A percentile compares a stretch with the other conserved stretches of the same genome.
Evolutionary conservation across 2,113 vertebrate species (phyloP).

Genomic region (Trinectes maculatus): DNA sequence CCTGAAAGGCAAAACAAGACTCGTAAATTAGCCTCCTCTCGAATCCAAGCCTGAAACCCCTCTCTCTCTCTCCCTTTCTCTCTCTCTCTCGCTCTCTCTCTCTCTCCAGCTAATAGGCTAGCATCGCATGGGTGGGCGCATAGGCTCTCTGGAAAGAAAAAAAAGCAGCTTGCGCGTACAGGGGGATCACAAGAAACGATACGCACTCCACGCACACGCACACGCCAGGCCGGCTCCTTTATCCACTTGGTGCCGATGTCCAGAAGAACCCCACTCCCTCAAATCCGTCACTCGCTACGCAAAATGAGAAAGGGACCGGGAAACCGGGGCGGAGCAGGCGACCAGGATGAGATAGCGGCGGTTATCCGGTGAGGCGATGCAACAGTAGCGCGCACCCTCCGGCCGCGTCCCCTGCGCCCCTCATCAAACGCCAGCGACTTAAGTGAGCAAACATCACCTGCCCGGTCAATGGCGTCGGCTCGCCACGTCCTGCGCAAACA

Average conservation of each 20-base stretch:
- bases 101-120: slow-evolving; percentile 78
- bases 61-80: slow-evolving; percentile 42
- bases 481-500: slow-evolving; percentile 79
- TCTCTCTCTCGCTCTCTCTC: slow-evolving; percentile 48
- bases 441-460: slow-evolving; percentile 82
- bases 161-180: slow-evolving; percentile 66
- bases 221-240: slow-evolving; percentile 59
- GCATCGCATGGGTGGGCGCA: slow-evolving; percentile 81
- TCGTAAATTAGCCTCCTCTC: slow-evolving; percentile 82
- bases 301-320: slow-evolving; percentile 11
- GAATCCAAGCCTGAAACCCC: slow-evolving; percentile 69
- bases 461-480: slow-evolving; percentile 75
- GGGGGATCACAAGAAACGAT: slow-evolving; percentile 64
- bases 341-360: slow-evolving; percentile 61
- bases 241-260: slow-evolving; percentile 42
- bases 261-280: slow-evolving; percentile 30
- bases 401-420: slow-evolving; percentile 76
- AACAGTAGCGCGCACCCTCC: slow-evolving; percentile 82
- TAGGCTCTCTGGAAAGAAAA: slow-evolving; percentile 67
- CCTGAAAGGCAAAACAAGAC: slow-evolving; percentile 81
- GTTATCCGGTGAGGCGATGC: slow-evolving; percentile 81
- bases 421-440: slow-evolving; percentile 73
- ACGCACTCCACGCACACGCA: slow-evolving; percentile 68
- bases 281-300: slow-evolving; percentile 28
- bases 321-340: slow-evolving; percentile 43